A percentile compares a stretch with the other conserved stretches of the same genome.
phyloP scores from a whole-genome alignment of 1,140 invertebrate genomes.

The Aleiodes sp. region DNA sequence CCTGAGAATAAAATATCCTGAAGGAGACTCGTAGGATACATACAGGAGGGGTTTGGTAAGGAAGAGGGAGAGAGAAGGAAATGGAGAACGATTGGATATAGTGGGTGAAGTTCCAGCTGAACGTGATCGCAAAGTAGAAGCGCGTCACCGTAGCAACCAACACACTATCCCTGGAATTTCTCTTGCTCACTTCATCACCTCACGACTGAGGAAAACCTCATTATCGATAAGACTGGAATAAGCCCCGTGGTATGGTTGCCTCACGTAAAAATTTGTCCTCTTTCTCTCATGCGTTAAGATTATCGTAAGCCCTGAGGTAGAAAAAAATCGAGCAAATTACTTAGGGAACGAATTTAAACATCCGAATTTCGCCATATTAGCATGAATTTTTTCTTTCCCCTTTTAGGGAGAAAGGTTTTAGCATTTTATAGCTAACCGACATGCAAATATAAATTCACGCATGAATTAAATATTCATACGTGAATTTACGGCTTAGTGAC shows the following conservation, averaged over 20 bases:
- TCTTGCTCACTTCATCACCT: neutral
- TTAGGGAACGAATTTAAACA: too few relatives aligned
- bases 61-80: neutral
- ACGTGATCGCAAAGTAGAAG: slow-evolving; percentile 38
- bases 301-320: neutral
- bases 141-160: slow-evolving; percentile 36
- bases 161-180: slow-evolving; percentile 11
- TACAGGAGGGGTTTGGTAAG: neutral
- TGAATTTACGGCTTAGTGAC: neutral
- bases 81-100: slow-evolving; percentile 13
- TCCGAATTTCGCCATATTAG: too few relatives aligned
- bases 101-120: slow-evolving; percentile 32
- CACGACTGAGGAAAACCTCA: slow-evolving; percentile 11
- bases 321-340: neutral
- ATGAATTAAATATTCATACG: neutral
- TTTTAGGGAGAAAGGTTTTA: too few relatives aligned
- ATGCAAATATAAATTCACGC: neutral
- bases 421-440: neutral
- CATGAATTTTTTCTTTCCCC: too few relatives aligned
- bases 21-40: too few relatives aligned
- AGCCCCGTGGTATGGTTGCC: slow-evolving; percentile 8
- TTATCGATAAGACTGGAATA: slow-evolving; percentile 29
- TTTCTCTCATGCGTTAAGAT: neutral
- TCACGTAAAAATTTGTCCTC: neutral
- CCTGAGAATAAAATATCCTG: too few relatives aligned